Evolutionary conservation across 2,113 vertebrate species (phyloP).

Genomic region (Hucho hucho): DNA sequence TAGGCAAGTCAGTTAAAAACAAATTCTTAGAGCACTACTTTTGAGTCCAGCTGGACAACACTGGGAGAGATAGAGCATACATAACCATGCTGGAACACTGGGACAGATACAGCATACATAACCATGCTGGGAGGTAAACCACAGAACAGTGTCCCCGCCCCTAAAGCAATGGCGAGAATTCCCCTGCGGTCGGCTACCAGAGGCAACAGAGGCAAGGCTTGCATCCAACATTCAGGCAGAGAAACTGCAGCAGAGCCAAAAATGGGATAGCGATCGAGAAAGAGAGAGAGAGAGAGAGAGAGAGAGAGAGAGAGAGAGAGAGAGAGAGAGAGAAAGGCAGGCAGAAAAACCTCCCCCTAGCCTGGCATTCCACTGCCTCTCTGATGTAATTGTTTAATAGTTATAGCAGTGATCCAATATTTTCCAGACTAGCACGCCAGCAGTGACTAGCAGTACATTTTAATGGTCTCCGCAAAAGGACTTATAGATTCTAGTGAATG

Average conservation of each 20-base stretch:
- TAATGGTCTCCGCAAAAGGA: constrained; percentile 19
- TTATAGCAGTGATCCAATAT: constrained; percentile 66
- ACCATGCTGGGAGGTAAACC: constrained; percentile 37
- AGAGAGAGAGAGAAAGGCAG: constrained; percentile 3
- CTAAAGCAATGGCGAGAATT: constrained; percentile 44
- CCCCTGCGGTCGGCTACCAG: constrained; percentile 52
- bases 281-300: constrained; percentile 21
- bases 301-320: constrained; percentile 25
- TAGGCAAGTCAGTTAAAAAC: no score
- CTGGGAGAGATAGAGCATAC: neutral
- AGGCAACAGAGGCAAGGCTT: constrained; percentile 48
- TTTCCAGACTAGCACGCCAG: constrained; percentile 70
- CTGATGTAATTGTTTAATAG: constrained; percentile 75
- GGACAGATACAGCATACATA: neutral
- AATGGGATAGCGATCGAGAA: neutral
- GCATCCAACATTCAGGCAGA: constrained; percentile 24
- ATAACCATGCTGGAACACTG: neutral
- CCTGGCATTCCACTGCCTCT: constrained; percentile 58
- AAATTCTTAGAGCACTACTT: no score
- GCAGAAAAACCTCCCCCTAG: constrained; percentile 21
- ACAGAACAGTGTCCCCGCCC: constrained; percentile 13
- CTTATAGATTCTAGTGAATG: constrained; percentile 39
- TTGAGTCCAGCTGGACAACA: neutral
- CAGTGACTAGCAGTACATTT: constrained; percentile 54
- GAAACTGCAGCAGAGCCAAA: constrained; percentile 9